Percentiles rank a stretch among this genome's conserved stretches.
These are phyloP conservation scores for Lophius piscatorius DNA, from an alignment of 2,113 vertebrate genomes.

Conservation along the genomic window DNA sequence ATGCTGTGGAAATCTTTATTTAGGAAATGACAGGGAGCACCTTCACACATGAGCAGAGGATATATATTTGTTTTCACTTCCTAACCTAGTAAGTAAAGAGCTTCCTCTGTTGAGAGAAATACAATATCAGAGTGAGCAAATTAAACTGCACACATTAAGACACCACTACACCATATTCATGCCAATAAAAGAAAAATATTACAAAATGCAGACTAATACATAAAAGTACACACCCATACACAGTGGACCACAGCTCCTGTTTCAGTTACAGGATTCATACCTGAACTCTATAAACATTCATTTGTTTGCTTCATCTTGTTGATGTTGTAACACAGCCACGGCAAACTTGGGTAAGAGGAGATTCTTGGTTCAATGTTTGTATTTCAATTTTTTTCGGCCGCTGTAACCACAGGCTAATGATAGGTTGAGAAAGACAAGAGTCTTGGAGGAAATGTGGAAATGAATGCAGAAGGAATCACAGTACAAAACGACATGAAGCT, in stretches of 20 bases:
- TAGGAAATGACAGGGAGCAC: too few relatives aligned
- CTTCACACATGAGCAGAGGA: too few relatives aligned
- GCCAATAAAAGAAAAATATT: constrained; percentile 53
- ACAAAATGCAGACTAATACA: constrained; percentile 59
- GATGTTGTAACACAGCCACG: constrained; percentile 32
- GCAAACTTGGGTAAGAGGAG: constrained; percentile 31
- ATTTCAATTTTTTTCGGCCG: constrained; percentile 55
- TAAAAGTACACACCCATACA: constrained; percentile 41
- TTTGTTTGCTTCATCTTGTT: constrained; percentile 39
- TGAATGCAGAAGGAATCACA: constrained; percentile 19
- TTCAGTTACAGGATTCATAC: constrained; percentile 10
- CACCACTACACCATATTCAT: constrained; percentile 11
- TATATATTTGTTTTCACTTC: too few relatives aligned
- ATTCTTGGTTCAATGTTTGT: constrained; percentile 27
- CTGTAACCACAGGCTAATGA: constrained; percentile 54
- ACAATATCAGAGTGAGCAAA: not conserved
- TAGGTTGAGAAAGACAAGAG: constrained; percentile 46
- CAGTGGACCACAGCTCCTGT: constrained; percentile 21
- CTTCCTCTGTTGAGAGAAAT: too few relatives aligned
- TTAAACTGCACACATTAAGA: constrained; percentile 2
- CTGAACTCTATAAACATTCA: constrained; percentile 18
- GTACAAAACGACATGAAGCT: not conserved
- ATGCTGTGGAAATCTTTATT: too few relatives aligned
- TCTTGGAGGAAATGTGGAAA: constrained; percentile 53
- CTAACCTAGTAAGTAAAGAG: too few relatives aligned